Evolutionary conservation across 2,797 vertebrate genomes (phyloP).

Genomic region (Balearica regulorum): DNA sequence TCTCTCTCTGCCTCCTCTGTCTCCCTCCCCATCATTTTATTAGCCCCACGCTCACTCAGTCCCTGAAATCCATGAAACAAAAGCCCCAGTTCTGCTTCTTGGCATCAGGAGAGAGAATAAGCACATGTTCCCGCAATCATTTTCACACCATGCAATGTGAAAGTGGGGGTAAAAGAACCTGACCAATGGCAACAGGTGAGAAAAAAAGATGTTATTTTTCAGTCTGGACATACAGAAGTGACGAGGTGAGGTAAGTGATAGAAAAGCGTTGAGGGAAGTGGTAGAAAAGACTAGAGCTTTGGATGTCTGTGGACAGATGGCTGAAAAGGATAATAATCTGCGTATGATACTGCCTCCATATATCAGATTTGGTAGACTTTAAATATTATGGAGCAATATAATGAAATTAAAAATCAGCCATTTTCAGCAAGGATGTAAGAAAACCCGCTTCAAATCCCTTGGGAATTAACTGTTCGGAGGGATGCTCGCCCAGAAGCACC

Average conservation of each 20-base stretch:
- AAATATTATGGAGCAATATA: background rate
- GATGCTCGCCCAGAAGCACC: background rate
- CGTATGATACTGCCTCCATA: rapidly evolving
- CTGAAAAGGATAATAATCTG: background rate
- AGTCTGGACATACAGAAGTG: background rate
- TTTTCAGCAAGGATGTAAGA: background rate
- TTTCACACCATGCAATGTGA: background rate
- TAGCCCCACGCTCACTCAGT: background rate
- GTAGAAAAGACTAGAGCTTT: background rate
- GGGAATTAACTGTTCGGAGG: background rate
- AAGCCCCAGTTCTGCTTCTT: background rate
- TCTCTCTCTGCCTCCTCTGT: background rate
- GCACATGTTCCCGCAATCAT: background rate
- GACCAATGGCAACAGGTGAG: background rate
- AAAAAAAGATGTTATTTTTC: background rate
- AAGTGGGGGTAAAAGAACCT: background rate
- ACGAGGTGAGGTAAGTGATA: background rate
- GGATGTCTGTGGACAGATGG: background rate
- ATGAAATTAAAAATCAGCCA: background rate
- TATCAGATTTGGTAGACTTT: background rate
- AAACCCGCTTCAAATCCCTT: background rate
- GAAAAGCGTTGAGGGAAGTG: background rate
- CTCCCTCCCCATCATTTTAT: background rate
- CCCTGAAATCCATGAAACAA: background rate
- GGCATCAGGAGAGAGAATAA: background rate